Evolutionary conservation across 2,113 vertebrate species (phyloP).

Genomic region (Orientallactaga bullata): DNA sequence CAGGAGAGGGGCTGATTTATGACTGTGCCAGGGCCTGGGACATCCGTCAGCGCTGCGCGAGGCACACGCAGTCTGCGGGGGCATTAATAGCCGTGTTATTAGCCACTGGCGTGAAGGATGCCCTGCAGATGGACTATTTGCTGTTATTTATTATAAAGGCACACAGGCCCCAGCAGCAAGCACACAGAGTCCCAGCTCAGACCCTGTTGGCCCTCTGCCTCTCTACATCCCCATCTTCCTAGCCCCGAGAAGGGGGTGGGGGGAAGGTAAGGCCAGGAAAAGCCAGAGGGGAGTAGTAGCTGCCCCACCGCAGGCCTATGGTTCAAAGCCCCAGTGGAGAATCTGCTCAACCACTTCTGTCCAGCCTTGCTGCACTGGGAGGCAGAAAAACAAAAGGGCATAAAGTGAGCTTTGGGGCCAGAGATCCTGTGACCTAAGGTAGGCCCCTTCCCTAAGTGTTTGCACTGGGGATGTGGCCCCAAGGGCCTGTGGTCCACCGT

Average conservation of each 20-base stretch:
- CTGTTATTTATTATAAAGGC: constrained; percentile 83
- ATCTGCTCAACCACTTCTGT: background rate
- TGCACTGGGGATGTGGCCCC: background rate
- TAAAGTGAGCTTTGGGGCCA: background rate
- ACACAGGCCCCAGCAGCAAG: constrained; percentile 17
- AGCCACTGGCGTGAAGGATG: constrained; percentile 81
- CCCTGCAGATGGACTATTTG: constrained; percentile 78
- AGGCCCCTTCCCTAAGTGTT: background rate
- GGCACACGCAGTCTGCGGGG: constrained; percentile 66
- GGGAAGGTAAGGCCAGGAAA: background rate
- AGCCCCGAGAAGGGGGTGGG: background rate
- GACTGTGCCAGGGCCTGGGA: constrained; percentile 41
- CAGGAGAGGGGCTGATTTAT: constrained; percentile 80
- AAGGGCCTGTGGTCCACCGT: background rate
- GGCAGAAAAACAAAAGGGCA: background rate
- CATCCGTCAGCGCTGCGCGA: constrained; percentile 74
- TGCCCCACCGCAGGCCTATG: background rate
- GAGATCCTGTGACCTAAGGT: background rate
- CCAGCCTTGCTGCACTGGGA: background rate
- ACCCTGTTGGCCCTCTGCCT: no score
- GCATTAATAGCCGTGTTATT: constrained; percentile 84
- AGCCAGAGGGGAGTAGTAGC: background rate
- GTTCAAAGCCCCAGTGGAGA: background rate
- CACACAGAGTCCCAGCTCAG: background rate
- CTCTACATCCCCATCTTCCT: background rate